A percentile compares a stretch with the other conserved stretches of the same genome.
phyloP scores from a whole-genome alignment of 2,113 vertebrate genomes.

The Tursiops truncatus region DNA sequence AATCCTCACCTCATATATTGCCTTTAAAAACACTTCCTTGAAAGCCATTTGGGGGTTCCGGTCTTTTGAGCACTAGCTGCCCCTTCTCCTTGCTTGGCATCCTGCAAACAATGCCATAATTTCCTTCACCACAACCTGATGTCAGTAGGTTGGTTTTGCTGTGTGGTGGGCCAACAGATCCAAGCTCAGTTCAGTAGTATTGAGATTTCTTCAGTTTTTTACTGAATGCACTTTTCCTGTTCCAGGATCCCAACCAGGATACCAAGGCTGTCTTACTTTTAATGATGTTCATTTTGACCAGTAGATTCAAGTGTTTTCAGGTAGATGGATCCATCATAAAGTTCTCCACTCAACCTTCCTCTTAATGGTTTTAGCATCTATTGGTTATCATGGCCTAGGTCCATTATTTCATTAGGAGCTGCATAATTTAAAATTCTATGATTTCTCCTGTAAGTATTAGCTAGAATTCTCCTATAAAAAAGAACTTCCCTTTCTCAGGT shows the following conservation, averaged over 20 bases:
- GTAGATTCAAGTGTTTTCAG: slow-evolving; percentile 2
- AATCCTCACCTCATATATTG: neutral
- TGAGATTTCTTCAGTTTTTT: neutral
- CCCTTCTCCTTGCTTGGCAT: neutral
- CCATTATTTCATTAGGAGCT: slow-evolving; percentile 15
- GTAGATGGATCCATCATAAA: neutral
- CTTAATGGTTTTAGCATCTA: neutral
- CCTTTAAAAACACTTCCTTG: neutral
- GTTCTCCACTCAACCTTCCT: neutral
- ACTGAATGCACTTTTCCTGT: neutral
- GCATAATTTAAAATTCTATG: slow-evolving; percentile 23
- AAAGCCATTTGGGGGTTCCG: neutral
- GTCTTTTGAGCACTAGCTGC: neutral
- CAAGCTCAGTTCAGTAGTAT: neutral
- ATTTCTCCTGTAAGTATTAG: slow-evolving; percentile 31
- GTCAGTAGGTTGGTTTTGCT: neutral
- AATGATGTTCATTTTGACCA: slow-evolving; percentile 7
- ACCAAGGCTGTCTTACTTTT: neutral
- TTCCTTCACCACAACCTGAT: neutral
- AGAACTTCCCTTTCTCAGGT: neutral
- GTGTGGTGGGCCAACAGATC: neutral
- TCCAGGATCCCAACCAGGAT: neutral
- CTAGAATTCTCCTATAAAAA: neutral
- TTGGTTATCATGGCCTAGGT: neutral
- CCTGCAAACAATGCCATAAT: neutral